These are phyloP conservation scores for Eubucco bourcierii DNA, from an alignment of 2,113 vertebrate species.

Conservation along the genomic window DNA sequence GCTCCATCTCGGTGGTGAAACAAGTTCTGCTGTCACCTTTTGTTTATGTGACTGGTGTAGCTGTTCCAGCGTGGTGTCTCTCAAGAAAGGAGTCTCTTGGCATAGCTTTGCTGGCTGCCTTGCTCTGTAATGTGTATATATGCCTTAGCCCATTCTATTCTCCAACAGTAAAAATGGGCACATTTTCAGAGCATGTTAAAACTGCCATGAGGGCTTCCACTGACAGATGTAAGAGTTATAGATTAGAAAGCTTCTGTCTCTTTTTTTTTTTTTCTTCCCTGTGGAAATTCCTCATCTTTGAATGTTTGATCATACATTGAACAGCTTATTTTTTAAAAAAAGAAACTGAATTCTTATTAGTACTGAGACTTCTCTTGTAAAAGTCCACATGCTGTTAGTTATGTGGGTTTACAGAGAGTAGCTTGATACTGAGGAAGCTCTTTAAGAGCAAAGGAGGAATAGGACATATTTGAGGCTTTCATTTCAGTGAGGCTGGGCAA, in stretches of 20 bases:
- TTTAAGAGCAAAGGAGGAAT: not conserved
- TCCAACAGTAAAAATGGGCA: not conserved
- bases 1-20: not conserved
- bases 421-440: not conserved
- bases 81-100: not conserved
- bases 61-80: not conserved
- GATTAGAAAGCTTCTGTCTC: not conserved
- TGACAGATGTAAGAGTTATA: not conserved
- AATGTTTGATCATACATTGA: not conserved
- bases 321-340: not conserved
- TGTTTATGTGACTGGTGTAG: not conserved
- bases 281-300: not conserved
- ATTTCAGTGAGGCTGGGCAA: not conserved
- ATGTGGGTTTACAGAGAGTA: not conserved
- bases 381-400: not conserved
- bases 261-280: not conserved
- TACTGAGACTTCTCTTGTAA: not conserved
- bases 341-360: not conserved
- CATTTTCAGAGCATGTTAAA: not conserved
- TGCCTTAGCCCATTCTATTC: not conserved
- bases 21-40: not conserved
- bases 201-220: not conserved
- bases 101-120: not conserved
- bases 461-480: not conserved
- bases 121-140: not conserved